phyloP scores from a whole-genome alignment of 2,113 vertebrate species.

The Nothobranchius furzeri region DNA sequence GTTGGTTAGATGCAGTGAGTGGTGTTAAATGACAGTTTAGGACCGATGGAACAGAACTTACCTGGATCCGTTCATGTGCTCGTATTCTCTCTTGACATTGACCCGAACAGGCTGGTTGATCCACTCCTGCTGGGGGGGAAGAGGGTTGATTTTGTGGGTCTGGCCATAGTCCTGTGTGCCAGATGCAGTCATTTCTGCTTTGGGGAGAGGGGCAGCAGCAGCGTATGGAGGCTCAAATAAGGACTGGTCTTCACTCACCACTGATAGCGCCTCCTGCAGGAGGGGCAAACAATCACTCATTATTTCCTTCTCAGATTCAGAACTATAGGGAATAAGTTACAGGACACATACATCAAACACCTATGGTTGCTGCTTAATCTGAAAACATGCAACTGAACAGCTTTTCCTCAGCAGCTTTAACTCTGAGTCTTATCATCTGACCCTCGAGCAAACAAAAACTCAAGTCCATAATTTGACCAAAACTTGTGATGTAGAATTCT shows the following conservation, averaged over 20 bases:
- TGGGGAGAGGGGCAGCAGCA: slow-evolving; percentile 90
- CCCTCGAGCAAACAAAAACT: slow-evolving; percentile 10
- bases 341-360: too few relatives aligned
- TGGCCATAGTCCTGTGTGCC: slow-evolving; percentile 95
- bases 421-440: not conserved
- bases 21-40: slow-evolving; percentile 4
- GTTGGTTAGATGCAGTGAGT: not conserved
- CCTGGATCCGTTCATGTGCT: slow-evolving; percentile 99
- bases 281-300: slow-evolving; percentile 8
- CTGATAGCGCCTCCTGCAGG: slow-evolving; percentile 96
- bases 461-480: slow-evolving; percentile 19
- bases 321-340: too few relatives aligned
- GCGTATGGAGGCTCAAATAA: slow-evolving; percentile 96
- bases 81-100: slow-evolving; percentile 96
- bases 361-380: too few relatives aligned
- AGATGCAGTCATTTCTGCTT: slow-evolving; percentile 99
- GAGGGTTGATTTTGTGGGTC: slow-evolving; percentile 95
- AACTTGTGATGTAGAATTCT: slow-evolving; percentile 55
- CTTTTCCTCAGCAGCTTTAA: too few relatives aligned
- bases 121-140: slow-evolving; percentile 97
- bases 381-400: too few relatives aligned
- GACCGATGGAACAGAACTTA: slow-evolving; percentile 48
- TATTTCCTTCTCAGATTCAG: not conserved
- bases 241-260: slow-evolving; percentile 99
- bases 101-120: slow-evolving; percentile 92